These are phyloP conservation scores for Lophotis ruficrista DNA, from an alignment of 2,113 vertebrate species.

Conservation along the genomic window DNA sequence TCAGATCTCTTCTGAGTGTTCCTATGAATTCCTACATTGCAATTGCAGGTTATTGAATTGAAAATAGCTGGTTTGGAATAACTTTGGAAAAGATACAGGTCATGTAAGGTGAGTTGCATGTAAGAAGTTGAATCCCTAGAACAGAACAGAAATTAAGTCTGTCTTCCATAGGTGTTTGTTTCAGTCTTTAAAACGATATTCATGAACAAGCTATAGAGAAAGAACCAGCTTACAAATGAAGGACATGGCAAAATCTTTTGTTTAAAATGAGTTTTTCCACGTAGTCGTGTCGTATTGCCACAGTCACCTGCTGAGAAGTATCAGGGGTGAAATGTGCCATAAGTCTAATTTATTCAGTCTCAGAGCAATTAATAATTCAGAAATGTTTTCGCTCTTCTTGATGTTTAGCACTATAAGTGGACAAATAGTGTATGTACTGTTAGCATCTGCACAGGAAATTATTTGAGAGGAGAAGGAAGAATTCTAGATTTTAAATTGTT, in stretches of 20 bases:
- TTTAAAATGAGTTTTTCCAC: background rate
- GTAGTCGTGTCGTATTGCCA: background rate
- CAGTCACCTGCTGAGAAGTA: background rate
- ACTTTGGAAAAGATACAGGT: background rate
- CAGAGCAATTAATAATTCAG: conserved; percentile 48
- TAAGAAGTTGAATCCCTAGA: background rate
- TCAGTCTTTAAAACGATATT: background rate
- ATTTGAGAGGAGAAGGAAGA: background rate
- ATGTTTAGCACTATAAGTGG: background rate
- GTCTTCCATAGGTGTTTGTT: background rate
- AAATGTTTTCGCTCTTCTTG: conserved; percentile 16
- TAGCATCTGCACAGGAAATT: background rate
- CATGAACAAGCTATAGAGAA: background rate
- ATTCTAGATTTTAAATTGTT: background rate
- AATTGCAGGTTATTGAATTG: background rate
- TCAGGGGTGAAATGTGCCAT: background rate
- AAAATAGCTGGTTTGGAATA: background rate
- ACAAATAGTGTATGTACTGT: background rate
- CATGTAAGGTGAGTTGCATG: background rate
- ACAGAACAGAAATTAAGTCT: background rate
- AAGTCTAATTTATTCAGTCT: background rate
- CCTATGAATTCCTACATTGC: background rate
- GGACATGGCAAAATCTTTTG: background rate
- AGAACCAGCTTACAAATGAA: background rate
- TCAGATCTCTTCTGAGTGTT: background rate